Evolutionary conservation across 2,113 vertebrate species (phyloP).

Genomic region (Pipra filicauda): DNA sequence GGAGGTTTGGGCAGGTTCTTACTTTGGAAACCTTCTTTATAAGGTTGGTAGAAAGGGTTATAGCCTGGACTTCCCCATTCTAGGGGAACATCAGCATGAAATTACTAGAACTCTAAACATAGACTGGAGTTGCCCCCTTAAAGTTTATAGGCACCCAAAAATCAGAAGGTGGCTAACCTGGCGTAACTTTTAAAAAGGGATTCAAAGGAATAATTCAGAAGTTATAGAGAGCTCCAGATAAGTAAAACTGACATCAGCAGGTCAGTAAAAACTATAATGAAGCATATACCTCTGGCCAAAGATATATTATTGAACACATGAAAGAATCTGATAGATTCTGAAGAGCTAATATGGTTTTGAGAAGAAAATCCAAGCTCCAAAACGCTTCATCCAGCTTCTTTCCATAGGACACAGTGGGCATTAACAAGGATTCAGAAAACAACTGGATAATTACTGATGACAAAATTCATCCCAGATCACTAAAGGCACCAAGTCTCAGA

Average conservation of each 20-base stretch:
- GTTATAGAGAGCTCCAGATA: neutral
- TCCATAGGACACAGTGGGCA: neutral
- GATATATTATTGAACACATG: neutral
- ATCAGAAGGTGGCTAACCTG: neutral
- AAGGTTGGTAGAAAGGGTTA: neutral
- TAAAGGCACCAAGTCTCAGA: neutral
- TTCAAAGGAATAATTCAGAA: neutral
- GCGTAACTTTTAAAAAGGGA: neutral
- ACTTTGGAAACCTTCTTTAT: neutral
- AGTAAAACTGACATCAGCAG: neutral
- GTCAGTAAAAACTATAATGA: neutral
- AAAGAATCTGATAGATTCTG: neutral
- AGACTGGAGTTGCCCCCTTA: neutral
- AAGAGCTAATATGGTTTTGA: neutral
- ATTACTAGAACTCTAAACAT: neutral
- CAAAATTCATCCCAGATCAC: neutral
- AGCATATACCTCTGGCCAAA: neutral
- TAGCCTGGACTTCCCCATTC: neutral
- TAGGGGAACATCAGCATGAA: rapidly evolving
- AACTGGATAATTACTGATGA: neutral
- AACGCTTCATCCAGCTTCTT: neutral
- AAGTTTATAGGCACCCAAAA: neutral
- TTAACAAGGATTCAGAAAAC: neutral
- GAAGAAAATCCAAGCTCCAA: neutral
- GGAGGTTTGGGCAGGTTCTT: neutral